These are phyloP conservation scores for Stigmatopora argus DNA, from an alignment of 2,113 vertebrate genomes.

Conservation along the genomic window DNA sequence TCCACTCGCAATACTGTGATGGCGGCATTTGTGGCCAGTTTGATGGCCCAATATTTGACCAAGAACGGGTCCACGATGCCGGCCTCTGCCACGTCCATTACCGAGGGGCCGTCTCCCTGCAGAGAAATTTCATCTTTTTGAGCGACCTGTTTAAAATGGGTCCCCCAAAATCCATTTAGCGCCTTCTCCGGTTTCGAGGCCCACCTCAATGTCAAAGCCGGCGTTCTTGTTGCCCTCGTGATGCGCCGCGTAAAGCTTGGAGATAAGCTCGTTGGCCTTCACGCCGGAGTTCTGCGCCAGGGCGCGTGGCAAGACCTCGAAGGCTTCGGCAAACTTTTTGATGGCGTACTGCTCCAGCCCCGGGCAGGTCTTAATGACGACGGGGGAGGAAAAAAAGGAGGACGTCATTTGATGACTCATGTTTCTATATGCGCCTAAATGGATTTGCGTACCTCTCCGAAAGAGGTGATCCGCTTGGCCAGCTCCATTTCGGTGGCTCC, in stretches of 20 bases:
- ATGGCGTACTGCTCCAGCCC: constrained; percentile 96
- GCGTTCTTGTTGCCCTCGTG: constrained; percentile 92
- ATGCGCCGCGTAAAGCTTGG: constrained; percentile 89
- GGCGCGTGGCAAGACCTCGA: constrained; percentile 86
- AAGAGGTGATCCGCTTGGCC: constrained; percentile 88
- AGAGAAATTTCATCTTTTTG: background rate
- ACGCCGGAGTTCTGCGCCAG: constrained; percentile 93
- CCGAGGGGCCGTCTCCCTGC: constrained; percentile 82
- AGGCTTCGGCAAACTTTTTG: constrained; percentile 95
- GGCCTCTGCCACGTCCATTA: constrained; percentile 89
- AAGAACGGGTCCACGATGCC: constrained; percentile 85
- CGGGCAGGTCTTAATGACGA: constrained; percentile 79
- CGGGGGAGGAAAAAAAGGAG: background rate
- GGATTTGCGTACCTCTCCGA: constrained; percentile 80
- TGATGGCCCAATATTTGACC: constrained; percentile 92
- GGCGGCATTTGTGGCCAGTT: constrained; percentile 90
- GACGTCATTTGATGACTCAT: background rate
- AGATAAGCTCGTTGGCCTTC: constrained; percentile 90
- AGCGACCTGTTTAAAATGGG: too few relatives aligned
- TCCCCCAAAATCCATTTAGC: too few relatives aligned
- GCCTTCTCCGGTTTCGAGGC: background rate
- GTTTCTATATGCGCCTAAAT: background rate
- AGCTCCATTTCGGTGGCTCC: constrained; percentile 95
- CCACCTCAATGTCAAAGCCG: constrained; percentile 94
- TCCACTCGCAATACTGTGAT: constrained; percentile 92